Evolutionary conservation across 2,797 vertebrate genomes (phyloP), one percentile per base, ranked within the genome.

Genomic region (Gymnoscopelus microlampas): DNA sequence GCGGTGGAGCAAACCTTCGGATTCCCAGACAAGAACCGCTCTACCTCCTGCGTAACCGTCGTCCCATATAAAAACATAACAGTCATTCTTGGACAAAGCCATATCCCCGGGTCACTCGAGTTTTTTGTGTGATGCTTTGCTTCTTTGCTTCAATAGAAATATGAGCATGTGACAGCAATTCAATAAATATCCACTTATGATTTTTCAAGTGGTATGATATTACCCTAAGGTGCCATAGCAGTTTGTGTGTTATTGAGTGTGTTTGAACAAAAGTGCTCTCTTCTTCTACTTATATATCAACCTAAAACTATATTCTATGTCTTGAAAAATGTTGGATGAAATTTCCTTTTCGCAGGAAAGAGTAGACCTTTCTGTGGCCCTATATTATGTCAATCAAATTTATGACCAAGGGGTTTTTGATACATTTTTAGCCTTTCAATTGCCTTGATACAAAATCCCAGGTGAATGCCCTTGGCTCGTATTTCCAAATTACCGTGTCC

Each of bases 141-240:
- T 68, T 82, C 81, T 79, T 81, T 71, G 79, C 63, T 78, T 74
- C 73, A 77, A 80, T 69, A 81, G 77, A 80, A 87, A 81, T 44
- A 67, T 60, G 56, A 84, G 74, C 76, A 24, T 15, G 61, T 66
- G 83, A 88, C 82, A 88, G 82, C 64, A 82, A 84, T 75, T 92
- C 88, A 92, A 92, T 92, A 91, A 88, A 88, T 88, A 87, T 80
- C 87, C 87, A 89, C 81, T 92, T 86, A 81, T 85, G 84, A 73
- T 83, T 80, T 89, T 88, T 78, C 78, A 88, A 74, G 77, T 88
- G 80, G 87, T 89, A 74, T 89, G 88, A 86, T 85, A 80, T 89
- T 92, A 85, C 85, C 84, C 82, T 73, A 53, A 89, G 86, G 83
- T 88, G 85, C 80, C 62, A 66, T 70, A 70, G 73, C 84, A 84